Conservation (phyloP, 2,888 invertebrate genomes). For the Aleiodes testaceus region DNA sequence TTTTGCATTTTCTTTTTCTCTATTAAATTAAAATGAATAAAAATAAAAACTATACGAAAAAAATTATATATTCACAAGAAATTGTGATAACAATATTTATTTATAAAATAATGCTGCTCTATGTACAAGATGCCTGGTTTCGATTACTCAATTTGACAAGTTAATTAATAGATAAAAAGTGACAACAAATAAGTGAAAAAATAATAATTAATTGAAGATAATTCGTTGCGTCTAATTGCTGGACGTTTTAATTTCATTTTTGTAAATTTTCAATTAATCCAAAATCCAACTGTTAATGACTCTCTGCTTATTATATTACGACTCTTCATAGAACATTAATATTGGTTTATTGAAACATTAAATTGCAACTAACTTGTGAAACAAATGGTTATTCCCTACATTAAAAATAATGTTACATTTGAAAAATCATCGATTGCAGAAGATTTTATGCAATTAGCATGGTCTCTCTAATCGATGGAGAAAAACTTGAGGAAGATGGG, state of each 20-base stretch:
- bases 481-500: no score
- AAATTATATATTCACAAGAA: constrained; percentile 56
- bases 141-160: constrained; percentile 34
- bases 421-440: no score
- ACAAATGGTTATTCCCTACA: no score
- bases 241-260: constrained; percentile 17
- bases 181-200: constrained; percentile 16
- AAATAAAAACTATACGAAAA: not conserved
- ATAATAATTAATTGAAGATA: not conserved
- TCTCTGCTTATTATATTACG: not conserved
- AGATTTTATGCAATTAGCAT: no score
- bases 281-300: no score
- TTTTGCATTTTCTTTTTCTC: not conserved
- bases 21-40: not conserved
- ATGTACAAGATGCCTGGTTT: constrained; percentile 56
- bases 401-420: no score
- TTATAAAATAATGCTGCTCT: constrained; percentile 62
- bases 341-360: no score
- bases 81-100: constrained; percentile 58
- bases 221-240: constrained; percentile 28
- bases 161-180: constrained; percentile 12
- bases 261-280: not conserved
- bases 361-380: no score
- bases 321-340: constrained; percentile 16
- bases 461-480: no score